Conservation (phyloP, 2,888 invertebrate species). For the Sipha maydis region DNA sequence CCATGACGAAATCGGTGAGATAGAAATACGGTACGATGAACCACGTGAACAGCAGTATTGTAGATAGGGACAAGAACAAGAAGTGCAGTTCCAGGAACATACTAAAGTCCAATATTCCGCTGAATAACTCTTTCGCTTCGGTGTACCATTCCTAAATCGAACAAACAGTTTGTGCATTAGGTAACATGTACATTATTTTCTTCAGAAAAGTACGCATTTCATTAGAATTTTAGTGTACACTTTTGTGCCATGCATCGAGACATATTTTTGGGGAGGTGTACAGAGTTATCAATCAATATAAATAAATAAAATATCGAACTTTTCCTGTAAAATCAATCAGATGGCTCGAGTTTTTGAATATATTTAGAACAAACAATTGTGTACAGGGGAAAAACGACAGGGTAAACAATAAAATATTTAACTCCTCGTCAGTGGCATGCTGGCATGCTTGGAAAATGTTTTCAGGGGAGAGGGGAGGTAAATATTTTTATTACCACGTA, state of each 20-base stretch:
- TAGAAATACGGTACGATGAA: conserved; percentile 96
- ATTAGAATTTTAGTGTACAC: too few relatives aligned
- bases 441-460: too few relatives aligned
- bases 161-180: conserved; percentile 1
- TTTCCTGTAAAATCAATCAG: background rate
- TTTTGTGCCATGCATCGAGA: background rate
- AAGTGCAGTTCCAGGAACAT: conserved; percentile 83
- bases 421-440: too few relatives aligned
- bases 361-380: background rate
- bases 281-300: too few relatives aligned
- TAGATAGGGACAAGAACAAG: conserved; percentile 83
- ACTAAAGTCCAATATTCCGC: conserved; percentile 82
- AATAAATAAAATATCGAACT: background rate
- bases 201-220: background rate
- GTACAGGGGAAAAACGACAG: background rate
- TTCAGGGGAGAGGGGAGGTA: too few relatives aligned
- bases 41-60: conserved; percentile 90
- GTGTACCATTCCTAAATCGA: conserved; percentile 77
- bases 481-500: too few relatives aligned
- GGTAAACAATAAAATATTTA: too few relatives aligned
- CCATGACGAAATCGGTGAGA: conserved; percentile 84
- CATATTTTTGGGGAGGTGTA: background rate
- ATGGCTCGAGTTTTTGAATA: background rate
- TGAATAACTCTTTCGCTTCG: conserved; percentile 75
- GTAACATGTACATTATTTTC: background rate